Evolutionary conservation across 2,797 vertebrate species (phyloP), one percentile per base, ranked within the genome.

Genomic region (Eptatretus atami): DNA sequence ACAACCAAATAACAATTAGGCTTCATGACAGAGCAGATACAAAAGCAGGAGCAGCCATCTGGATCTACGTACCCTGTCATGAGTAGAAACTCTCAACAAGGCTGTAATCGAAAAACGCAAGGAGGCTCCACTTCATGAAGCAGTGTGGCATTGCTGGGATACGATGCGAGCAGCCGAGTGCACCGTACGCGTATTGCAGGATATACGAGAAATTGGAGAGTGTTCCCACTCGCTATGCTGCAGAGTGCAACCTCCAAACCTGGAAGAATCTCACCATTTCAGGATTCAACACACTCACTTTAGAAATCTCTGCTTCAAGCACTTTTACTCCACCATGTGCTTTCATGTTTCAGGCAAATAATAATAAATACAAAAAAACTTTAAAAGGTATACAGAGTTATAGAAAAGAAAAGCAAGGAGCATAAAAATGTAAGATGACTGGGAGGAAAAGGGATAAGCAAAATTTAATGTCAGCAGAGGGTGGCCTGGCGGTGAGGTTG

Each of bases 171-270:
- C 87, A 95, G 55, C 92, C 90, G 70, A 76, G 65, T 0, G 53
- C 67, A 12, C 92, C 88, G 0, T 80, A 98, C 1, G 92, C 87
- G 0, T 93, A 98, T 2, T n/a, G 53, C 12, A 0, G 86, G 86
- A 1, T 68, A 65, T 65, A 88, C 72, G 52, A 88, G 67, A 66
- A 92, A 86, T 1, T 80, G n/a, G 76, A 1, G 85, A 78, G 66
- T 78, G 71, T 71, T 98, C 90, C 84, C 67, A 74, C 83, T 72
- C 69, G 75, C 92, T n/a, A 96, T 96, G 0, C 80, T 86, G 69
- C 82, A 68, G 55, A 98, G 68, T 11, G 80, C 84, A 6, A 92
- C 53, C 68, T 83, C 81, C 74, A 98, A 76, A 9, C 92, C 92
- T 10, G 55, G 53, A 53, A 96, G 70, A 0, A 86, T 90, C 63